phyloP scores from a whole-genome alignment of 2,797 vertebrate genomes.

The Denticeps clupeoides region DNA sequence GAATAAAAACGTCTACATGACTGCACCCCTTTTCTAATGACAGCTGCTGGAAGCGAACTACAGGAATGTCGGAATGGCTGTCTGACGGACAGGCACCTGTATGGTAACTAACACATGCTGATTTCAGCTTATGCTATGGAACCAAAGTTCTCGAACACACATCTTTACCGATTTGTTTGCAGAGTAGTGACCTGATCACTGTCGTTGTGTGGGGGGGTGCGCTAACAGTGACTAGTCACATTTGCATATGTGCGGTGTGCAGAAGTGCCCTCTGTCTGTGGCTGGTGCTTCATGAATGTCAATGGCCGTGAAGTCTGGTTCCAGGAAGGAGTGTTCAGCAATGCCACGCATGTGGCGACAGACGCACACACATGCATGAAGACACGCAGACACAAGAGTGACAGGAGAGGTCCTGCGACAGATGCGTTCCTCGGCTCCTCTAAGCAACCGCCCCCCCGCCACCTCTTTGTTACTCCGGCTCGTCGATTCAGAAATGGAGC shows the following conservation, averaged over 20 bases:
- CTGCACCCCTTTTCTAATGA: no score
- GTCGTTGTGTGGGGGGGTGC: background rate
- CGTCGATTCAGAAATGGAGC: conserved; percentile 9
- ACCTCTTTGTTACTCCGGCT: conserved; percentile 9
- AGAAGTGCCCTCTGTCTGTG: background rate
- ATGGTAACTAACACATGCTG: background rate
- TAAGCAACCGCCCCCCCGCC: conserved; percentile 3
- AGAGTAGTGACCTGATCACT: no score
- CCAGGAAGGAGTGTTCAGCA: conserved; percentile 11
- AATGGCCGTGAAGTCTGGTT: conserved; percentile 8
- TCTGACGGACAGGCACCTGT: background rate
- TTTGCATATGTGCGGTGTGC: conserved; percentile 6
- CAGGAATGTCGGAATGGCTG: background rate
- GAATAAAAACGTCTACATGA: no score
- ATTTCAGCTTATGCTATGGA: background rate
- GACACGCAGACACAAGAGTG: conserved; percentile 7
- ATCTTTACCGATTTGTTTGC: no score
- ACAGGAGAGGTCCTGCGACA: conserved; percentile 9
- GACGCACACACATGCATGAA: conserved; percentile 3
- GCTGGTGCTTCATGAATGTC: conserved; percentile 21
- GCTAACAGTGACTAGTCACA: background rate
- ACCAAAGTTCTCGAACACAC: no score
- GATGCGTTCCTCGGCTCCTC: conserved; percentile 12
- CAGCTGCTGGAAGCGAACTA: no score
- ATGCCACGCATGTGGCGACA: background rate